Evolutionary conservation across 2,888 invertebrate genomes (phyloP).

Genomic region (Nomada hirtipes): DNA sequence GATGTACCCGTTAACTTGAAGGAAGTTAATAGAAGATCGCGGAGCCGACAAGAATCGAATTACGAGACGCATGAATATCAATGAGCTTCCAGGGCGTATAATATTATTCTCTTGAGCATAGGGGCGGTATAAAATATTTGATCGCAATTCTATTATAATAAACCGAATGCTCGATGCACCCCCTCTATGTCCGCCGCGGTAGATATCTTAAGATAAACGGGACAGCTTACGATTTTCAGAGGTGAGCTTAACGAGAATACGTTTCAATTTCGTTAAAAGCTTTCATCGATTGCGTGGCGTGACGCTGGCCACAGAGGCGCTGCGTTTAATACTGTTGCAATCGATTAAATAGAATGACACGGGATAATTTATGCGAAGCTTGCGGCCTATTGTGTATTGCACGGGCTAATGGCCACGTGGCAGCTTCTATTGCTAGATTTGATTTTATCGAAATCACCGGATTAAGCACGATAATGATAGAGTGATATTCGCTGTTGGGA

Average conservation of each 20-base stretch:
- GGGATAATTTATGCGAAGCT: constrained; percentile 50
- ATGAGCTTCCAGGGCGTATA: too few species aligned
- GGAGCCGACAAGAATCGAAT: too few species aligned
- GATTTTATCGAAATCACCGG: constrained; percentile 49
- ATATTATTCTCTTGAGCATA: too few species aligned
- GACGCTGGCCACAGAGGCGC: constrained; percentile 10
- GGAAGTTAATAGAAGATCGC: too few species aligned
- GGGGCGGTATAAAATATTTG: too few species aligned
- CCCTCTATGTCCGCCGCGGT: neutral
- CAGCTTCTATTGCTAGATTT: constrained; percentile 48
- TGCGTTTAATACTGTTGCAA: constrained; percentile 40
- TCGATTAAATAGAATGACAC: constrained; percentile 53
- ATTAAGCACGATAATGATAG: constrained; percentile 41
- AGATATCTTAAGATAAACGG: constrained; percentile 23
- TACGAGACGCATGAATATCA: too few species aligned
- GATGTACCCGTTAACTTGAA: too few species aligned
- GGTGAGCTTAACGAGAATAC: constrained; percentile 48
- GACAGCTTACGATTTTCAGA: constrained; percentile 11
- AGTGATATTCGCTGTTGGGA: neutral
- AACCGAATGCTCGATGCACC: too few species aligned
- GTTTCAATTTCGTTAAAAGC: constrained; percentile 63
- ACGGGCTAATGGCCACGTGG: constrained; percentile 33
- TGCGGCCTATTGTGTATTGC: constrained; percentile 31
- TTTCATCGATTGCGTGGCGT: constrained; percentile 39
- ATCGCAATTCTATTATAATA: too few species aligned